A percentile compares a stretch with the other conserved stretches of the same genome.
Evolutionary conservation across 2,113 vertebrate species (phyloP).

Genomic region (Datnioides undecimradiatus): DNA sequence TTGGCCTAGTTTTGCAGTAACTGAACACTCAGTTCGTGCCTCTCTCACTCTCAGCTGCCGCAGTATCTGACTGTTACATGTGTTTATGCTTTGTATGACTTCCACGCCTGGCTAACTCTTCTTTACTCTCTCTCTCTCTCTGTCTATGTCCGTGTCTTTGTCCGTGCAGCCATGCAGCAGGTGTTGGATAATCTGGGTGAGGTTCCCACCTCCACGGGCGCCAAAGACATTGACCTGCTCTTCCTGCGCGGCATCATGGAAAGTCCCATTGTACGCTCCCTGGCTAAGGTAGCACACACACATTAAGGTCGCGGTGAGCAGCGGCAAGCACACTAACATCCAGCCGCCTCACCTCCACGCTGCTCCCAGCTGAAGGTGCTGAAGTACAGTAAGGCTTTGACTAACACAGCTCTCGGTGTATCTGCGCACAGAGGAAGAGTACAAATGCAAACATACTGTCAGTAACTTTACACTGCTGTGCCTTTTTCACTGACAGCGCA

Average conservation of each 20-base stretch:
- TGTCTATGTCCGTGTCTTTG: conserved; percentile 12
- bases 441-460: not conserved
- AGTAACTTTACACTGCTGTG: not conserved
- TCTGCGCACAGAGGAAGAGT: not conserved
- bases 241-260: conserved; percentile 99
- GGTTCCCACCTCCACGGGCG: conserved; percentile 88
- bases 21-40: not conserved
- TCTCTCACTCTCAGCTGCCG: not conserved
- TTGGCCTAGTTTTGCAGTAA: not conserved
- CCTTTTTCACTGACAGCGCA: not conserved
- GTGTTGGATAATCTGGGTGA: conserved; percentile 93
- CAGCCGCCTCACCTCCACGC: not conserved
- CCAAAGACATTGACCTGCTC: conserved; percentile 98
- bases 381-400: conserved; percentile 48
- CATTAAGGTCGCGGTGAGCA: conserved; percentile 45
- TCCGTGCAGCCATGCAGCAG: conserved; percentile 93
- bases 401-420: conserved; percentile 9
- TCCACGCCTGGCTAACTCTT: conserved; percentile 41
- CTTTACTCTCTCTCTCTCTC: conserved; percentile 25
- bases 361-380: conserved; percentile 29
- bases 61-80: not conserved
- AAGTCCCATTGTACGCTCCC: conserved; percentile 93
- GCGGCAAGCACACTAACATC: conserved; percentile 26
- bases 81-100: conserved; percentile 52
- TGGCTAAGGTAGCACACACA: conserved; percentile 88